Evolutionary conservation across 2,888 invertebrate species (phyloP).

Genomic region (Andricus quercusramuli): DNA sequence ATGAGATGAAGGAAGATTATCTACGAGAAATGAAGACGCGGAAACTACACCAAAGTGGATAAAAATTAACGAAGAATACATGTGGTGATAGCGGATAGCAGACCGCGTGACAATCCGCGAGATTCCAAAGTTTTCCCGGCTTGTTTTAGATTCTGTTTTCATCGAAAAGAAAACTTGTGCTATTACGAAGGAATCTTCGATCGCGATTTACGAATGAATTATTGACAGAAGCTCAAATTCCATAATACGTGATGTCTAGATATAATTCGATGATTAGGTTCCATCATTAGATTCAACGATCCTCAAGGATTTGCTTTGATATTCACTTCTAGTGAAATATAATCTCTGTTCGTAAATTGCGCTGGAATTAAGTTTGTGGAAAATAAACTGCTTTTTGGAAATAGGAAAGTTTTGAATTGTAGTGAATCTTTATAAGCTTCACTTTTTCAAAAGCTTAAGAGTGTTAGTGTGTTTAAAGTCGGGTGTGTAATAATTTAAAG

Average conservation of each 20-base stretch:
- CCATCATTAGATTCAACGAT: background rate
- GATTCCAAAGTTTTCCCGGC: slow-evolving; percentile 11
- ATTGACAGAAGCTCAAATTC: background rate
- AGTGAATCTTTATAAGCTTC: slow-evolving; percentile 13
- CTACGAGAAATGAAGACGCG: slow-evolving; percentile 37
- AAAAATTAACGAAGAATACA: slow-evolving; percentile 30
- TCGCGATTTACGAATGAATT: background rate
- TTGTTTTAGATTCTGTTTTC: slow-evolving; percentile 6
- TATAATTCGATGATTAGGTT: background rate
- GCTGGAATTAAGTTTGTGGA: background rate
- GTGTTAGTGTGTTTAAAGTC: background rate
- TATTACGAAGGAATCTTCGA: background rate
- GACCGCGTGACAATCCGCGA: slow-evolving; percentile 22
- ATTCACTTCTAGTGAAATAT: background rate
- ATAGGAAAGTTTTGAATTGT: background rate
- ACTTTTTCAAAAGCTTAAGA: slow-evolving; percentile 3
- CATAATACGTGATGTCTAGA: background rate
- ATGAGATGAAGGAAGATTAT: slow-evolving; percentile 53
- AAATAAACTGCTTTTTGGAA: background rate
- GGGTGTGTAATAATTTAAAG: slow-evolving; percentile 8
- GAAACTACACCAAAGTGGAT: slow-evolving; percentile 35
- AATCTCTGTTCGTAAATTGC: background rate
- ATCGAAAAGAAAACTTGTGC: background rate
- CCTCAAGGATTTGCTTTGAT: background rate
- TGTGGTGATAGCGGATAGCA: slow-evolving; percentile 18